Conservation (phyloP, 2,888 invertebrate genomes). For the Acanthacorydalis orientalis region DNA sequence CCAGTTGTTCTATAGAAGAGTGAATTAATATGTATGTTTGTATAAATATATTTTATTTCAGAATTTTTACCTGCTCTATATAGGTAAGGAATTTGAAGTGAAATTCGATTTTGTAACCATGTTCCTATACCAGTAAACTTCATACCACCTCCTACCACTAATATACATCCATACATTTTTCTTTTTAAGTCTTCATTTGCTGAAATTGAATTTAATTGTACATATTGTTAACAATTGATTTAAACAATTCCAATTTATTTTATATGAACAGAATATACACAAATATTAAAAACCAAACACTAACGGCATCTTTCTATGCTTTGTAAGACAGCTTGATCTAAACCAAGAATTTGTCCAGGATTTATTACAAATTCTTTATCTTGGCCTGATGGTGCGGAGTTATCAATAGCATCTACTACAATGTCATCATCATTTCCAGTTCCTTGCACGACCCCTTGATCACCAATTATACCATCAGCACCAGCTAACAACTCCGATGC, state of each 20-base stretch:
- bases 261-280: background rate
- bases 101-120: conserved; percentile 78
- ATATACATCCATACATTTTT: conserved; percentile 85
- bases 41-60: background rate
- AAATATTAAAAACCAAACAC: conserved; percentile 15
- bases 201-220: conserved; percentile 16
- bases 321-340: conserved; percentile 82
- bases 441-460: conserved; percentile 23
- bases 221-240: background rate
- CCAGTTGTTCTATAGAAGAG: conserved; percentile 63
- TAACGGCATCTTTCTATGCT: conserved; percentile 78
- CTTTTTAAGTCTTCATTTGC: conserved; percentile 75
- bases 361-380: conserved; percentile 50
- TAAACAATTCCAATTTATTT: background rate
- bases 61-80: conserved; percentile 42
- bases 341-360: conserved; percentile 64
- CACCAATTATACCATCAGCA: conserved; percentile 28
- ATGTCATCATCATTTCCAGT: conserved; percentile 50
- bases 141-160: conserved; percentile 84
- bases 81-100: conserved; percentile 64
- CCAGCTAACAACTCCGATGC: conserved; percentile 23
- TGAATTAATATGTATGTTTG: conserved; percentile 1
- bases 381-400: conserved; percentile 16
- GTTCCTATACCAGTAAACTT: conserved; percentile 70
- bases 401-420: conserved; percentile 47